A percentile compares a stretch with the other conserved stretches of the same genome.
Conservation (phyloP, 1,140 invertebrate genomes). For the Alviniconcha marisindica region DNA sequence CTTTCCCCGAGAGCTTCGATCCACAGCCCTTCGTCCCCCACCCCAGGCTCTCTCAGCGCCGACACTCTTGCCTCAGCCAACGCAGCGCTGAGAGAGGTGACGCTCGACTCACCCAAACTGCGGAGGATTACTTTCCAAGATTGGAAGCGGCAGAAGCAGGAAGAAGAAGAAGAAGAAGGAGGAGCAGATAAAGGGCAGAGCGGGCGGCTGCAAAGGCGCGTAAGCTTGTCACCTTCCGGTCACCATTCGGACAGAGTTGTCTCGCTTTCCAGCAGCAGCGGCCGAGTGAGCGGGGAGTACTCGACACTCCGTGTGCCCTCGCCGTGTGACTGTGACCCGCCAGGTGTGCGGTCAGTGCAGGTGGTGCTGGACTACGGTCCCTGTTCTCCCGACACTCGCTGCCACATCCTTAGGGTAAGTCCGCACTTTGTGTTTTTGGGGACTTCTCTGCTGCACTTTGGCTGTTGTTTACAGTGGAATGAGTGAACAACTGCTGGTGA, state of each 20-base stretch:
- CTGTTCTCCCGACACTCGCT: background rate
- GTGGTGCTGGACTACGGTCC: background rate
- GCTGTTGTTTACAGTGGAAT: no score
- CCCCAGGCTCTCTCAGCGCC: background rate
- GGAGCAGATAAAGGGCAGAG: no score
- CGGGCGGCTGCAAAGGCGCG: background rate
- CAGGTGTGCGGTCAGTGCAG: conserved; percentile 2
- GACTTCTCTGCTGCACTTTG: no score
- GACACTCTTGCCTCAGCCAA: conserved; percentile 25
- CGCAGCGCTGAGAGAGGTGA: conserved; percentile 23
- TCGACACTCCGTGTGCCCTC: conserved; percentile 9
- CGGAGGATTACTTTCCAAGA: conserved; percentile 36
- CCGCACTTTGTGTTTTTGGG: no score
- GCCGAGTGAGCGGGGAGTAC: background rate
- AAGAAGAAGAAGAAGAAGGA: background rate
- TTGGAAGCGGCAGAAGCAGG: conserved; percentile 16
- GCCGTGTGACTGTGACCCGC: background rate
- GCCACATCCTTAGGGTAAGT: background rate
- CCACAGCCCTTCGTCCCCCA: background rate
- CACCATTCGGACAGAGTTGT: background rate
- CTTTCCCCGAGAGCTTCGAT: background rate
- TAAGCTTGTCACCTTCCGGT: background rate
- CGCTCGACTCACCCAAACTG: conserved; percentile 22
- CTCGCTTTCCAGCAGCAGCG: background rate
- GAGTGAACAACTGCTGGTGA: no score